Evolutionary conservation across 2,888 invertebrate species (phyloP).

Genomic region (Heliconius erato): DNA sequence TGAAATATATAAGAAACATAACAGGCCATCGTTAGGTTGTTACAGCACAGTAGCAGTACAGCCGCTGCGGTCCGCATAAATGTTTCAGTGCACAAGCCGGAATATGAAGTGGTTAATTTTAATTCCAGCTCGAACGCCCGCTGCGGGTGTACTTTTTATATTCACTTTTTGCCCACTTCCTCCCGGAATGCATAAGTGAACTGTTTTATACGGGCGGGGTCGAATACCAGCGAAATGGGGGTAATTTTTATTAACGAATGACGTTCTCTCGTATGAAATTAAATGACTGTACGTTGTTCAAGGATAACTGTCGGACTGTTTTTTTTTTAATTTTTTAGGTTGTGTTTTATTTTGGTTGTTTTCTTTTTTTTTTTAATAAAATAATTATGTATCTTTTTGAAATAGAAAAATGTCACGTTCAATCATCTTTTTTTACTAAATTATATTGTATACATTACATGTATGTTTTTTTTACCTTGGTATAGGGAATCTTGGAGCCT

Average conservation of each 20-base stretch:
- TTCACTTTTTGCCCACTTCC: conserved; percentile 54
- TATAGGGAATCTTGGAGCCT: too few species aligned
- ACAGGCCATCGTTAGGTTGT: conserved; percentile 16
- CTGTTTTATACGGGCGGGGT: conserved; percentile 36
- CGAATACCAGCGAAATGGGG: conserved; percentile 41
- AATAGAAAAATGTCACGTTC: too few species aligned
- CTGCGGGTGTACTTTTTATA: conserved; percentile 51
- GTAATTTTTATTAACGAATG: conserved; percentile 43
- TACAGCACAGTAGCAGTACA: conserved; percentile 10
- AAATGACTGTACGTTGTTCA: conserved; percentile 21
- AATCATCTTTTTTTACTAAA: too few species aligned
- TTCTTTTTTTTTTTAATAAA: too few species aligned
- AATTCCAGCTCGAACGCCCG: conserved; percentile 66
- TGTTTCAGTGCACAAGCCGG: conserved; percentile 41
- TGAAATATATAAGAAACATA: background rate
- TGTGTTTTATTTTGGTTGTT: too few species aligned
- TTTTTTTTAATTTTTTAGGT: background rate
- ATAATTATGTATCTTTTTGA: too few species aligned
- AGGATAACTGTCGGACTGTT: conserved; percentile 3
- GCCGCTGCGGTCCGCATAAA: conserved; percentile 33
- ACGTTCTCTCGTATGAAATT: conserved; percentile 37
- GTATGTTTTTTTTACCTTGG: too few species aligned
- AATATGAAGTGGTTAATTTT: conserved; percentile 81
- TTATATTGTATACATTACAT: too few species aligned
- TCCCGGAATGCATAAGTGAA: conserved; percentile 53